phyloP scores from a whole-genome alignment of 2,888 invertebrate genomes.

The Hyposoter dolosus region DNA sequence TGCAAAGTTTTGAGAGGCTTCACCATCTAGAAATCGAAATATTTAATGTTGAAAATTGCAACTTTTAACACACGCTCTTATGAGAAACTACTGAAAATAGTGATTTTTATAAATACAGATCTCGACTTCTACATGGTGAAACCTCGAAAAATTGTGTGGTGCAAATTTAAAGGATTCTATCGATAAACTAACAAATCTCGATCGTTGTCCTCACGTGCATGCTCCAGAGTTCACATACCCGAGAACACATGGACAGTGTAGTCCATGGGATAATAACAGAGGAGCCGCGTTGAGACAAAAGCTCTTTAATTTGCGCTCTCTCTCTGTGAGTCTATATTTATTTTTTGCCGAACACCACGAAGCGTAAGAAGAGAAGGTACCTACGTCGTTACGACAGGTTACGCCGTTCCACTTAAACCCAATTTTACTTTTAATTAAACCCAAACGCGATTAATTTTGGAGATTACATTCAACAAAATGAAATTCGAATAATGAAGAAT shows the following conservation, averaged over 20 bases:
- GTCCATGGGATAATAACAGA: constrained; percentile 45
- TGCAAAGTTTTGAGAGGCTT: no score
- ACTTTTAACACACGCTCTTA: no score
- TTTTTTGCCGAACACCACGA: not conserved
- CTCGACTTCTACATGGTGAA: no score
- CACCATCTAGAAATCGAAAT: no score
- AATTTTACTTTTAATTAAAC: not conserved
- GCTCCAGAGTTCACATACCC: constrained; percentile 7
- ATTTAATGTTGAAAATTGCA: no score
- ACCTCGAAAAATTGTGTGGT: no score
- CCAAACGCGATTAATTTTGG: not conserved
- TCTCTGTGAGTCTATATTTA: not conserved
- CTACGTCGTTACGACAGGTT: constrained; percentile 10
- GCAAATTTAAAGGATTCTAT: no score
- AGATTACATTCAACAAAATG: not conserved
- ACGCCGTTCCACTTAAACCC: not conserved
- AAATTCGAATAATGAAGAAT: not conserved
- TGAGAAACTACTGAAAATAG: no score
- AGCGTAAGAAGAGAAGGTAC: not conserved
- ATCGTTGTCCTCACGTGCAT: constrained; percentile 14
- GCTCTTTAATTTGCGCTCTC: constrained; percentile 45
- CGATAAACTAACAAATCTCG: not conserved
- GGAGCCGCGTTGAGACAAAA: constrained; percentile 25
- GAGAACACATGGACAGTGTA: constrained; percentile 7
- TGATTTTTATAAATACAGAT: no score